Evolutionary conservation across 2,113 vertebrate species (phyloP).

Genomic region (Struthidea cinerea): DNA sequence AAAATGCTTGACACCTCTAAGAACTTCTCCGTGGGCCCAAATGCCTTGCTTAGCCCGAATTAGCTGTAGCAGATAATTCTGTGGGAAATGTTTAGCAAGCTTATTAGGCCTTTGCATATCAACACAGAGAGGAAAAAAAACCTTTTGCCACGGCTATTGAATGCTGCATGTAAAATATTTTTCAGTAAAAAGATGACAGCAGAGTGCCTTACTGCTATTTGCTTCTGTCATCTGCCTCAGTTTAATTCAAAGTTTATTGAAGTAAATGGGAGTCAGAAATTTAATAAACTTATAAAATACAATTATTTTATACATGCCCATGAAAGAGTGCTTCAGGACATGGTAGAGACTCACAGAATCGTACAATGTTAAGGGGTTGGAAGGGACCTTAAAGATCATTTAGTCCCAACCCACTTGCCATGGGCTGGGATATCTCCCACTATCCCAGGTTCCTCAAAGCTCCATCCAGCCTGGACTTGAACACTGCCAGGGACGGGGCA

Average conservation of each 20-base stretch:
- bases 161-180: background rate
- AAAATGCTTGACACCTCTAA: conserved; percentile 36
- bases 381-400: background rate
- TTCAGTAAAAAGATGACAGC: background rate
- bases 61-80: background rate
- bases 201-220: background rate
- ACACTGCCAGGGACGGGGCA: background rate
- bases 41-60: background rate
- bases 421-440: background rate
- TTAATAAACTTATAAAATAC: background rate
- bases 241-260: background rate
- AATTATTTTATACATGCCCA: background rate
- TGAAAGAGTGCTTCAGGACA: background rate
- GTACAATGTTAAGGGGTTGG: background rate
- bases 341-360: background rate
- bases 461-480: background rate
- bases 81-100: conserved; percentile 13
- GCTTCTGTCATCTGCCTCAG: background rate
- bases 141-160: background rate
- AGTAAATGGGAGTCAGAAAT: background rate
- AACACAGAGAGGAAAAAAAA: background rate
- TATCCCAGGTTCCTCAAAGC: background rate
- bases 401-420: no score
- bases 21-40: background rate
- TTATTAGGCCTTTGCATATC: background rate